Base-by-base conservation (phyloP, 2,888 invertebrate genomes). In the Automeris io region DNA sequence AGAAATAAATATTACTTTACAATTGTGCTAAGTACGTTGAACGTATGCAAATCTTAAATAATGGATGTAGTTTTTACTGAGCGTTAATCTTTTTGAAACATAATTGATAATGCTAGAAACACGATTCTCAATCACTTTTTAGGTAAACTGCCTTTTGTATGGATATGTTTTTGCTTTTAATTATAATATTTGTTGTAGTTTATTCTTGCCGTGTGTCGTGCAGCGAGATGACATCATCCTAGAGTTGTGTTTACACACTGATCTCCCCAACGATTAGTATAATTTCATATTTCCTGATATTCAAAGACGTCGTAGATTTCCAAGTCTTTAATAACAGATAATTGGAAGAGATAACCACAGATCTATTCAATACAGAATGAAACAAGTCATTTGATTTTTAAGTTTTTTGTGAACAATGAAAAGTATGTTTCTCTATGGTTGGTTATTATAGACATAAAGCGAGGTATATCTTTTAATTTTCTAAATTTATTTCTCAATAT, bases 141-240 rank as follows among this genome's bases (percentile, higher is more conserved):
- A 26, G 8, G 26, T 13, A 26, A 26, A 26, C 13, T 13, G 26
- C 13, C 26, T 26, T 26, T 26, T 26, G 26, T 26, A 26, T 12
- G 12, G 16, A 13, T 26, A 12, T 2, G 26, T 7, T 26, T 26
- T 26, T 37, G 22, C 21, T 31, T 29, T 37, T 36, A 26, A 25
- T 35, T 26, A 19, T 35, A 35, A 23, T 32, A 31, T 37, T 37
- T 22, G 31, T 23, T 23, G 23, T 18, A 29, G 26, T 26, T 26
- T 16, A 32, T 37, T 18, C 29, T 32, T 23, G 23, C 16, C 37
- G 23, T 22, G 37, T 22, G 41, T 40, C 41, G 46, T 50, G 54
- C 55, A 55, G 57, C 40, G 13, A 11, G 6, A 33, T 54, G 54
- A 54, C 55, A 52, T 60, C 56, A 57, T 35, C 21, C 3, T 8